Conservation (phyloP, 2,797 vertebrate species). For the Psittacula derbiana region DNA sequence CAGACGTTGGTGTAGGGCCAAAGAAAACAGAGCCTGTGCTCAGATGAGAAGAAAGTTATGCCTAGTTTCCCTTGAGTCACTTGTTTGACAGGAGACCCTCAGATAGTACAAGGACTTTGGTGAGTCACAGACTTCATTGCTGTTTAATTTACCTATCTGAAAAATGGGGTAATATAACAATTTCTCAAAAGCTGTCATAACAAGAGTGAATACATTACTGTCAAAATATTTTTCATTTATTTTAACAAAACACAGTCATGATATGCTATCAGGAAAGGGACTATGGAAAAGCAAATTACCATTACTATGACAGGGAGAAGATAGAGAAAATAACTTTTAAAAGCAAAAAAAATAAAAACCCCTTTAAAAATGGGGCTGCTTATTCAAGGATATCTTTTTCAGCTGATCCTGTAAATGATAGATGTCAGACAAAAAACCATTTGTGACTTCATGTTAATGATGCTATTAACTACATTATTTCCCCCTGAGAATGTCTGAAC, state of each 20-base stretch:
- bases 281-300: neutral
- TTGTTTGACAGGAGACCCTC: neutral
- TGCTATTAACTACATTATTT: neutral
- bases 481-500: neutral
- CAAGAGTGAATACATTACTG: neutral
- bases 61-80: neutral
- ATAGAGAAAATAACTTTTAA: neutral
- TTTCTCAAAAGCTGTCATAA: neutral
- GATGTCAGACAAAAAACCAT: conserved; percentile 3
- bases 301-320: neutral
- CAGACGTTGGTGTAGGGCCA: neutral
- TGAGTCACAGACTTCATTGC: neutral
- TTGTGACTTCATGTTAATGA: conserved; percentile 6
- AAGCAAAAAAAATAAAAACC: neutral
- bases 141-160: conserved; percentile 24
- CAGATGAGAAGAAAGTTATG: neutral
- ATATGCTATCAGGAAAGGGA: neutral
- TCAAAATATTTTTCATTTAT: neutral
- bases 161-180: neutral
- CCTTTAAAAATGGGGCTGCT: neutral
- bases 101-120: neutral
- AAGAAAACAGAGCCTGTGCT: neutral
- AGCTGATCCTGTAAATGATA: neutral
- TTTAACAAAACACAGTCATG: neutral
- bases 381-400: neutral